These are phyloP conservation scores for Antechinus stuartii DNA, from an alignment of 2,113 vertebrate species.

Conservation along the genomic window DNA sequence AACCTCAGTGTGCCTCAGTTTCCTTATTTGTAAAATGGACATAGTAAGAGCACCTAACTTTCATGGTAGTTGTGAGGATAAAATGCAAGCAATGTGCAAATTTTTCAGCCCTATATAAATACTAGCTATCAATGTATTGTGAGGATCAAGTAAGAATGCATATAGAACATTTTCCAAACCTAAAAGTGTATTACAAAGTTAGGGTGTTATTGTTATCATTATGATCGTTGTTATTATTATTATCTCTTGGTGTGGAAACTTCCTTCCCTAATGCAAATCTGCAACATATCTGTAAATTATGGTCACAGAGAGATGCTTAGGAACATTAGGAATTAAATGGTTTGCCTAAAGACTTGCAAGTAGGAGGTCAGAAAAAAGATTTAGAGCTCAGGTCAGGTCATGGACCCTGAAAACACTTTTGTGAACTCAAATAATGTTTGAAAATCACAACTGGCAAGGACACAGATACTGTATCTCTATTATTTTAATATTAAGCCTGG, in stretches of 20 bases:
- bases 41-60: neutral
- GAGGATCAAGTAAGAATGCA: neutral
- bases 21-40: neutral
- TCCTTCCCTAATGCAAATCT: neutral
- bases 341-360: too few species aligned
- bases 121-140: neutral
- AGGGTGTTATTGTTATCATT: too few species aligned
- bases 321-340: neutral
- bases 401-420: constrained; percentile 52
- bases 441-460: neutral
- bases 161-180: neutral
- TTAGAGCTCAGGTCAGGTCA: neutral
- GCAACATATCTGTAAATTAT: neutral
- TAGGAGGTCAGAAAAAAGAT: neutral
- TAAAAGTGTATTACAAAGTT: too few species aligned
- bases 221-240: neutral
- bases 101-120: neutral
- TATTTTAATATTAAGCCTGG: constrained; percentile 29
- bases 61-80: neutral
- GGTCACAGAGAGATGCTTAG: neutral
- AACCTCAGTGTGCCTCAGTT: neutral
- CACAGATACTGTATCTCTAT: neutral
- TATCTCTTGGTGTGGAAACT: neutral
- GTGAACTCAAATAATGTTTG: neutral
- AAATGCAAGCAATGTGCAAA: neutral